Conservation (phyloP, 2,113 vertebrate species). For the Pedionomus torquatus region DNA sequence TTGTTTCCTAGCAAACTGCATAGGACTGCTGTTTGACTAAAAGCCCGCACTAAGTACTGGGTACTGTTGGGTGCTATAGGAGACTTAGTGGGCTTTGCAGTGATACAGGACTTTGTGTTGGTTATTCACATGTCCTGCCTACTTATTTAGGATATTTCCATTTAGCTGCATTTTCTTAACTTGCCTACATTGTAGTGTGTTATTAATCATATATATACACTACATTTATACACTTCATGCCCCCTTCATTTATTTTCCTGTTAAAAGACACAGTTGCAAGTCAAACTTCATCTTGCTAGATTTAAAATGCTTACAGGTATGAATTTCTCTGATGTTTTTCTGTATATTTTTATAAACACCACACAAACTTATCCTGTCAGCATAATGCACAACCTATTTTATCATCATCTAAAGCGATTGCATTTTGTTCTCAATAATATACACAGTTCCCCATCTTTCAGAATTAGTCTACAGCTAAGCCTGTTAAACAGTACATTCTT, state of each 20-base stretch:
- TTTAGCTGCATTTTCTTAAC: not conserved
- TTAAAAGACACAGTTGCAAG: not conserved
- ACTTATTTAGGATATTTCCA: not conserved
- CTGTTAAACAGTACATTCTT: not conserved
- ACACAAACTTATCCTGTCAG: not conserved
- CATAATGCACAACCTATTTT: not conserved
- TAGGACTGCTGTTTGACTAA: not conserved
- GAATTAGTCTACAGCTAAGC: not conserved
- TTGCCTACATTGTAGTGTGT: not conserved
- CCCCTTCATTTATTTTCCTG: not conserved
- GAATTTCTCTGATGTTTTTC: not conserved
- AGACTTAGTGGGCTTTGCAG: accelerated
- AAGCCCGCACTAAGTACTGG: not conserved
- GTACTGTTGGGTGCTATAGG: not conserved
- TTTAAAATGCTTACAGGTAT: not conserved
- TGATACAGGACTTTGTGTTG: not conserved
- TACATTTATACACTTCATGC: not conserved
- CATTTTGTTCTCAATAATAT: not conserved
- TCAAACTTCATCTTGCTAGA: not conserved
- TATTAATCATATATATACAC: accelerated
- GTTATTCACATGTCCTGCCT: not conserved
- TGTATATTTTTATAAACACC: not conserved
- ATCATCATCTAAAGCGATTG: not conserved
- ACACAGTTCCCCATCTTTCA: not conserved
- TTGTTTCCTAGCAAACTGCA: not conserved